These are phyloP conservation scores for Hydrozoanthus gracilis DNA, from an alignment of 92 coral and sea anemone species.

Conservation along the genomic window DNA sequence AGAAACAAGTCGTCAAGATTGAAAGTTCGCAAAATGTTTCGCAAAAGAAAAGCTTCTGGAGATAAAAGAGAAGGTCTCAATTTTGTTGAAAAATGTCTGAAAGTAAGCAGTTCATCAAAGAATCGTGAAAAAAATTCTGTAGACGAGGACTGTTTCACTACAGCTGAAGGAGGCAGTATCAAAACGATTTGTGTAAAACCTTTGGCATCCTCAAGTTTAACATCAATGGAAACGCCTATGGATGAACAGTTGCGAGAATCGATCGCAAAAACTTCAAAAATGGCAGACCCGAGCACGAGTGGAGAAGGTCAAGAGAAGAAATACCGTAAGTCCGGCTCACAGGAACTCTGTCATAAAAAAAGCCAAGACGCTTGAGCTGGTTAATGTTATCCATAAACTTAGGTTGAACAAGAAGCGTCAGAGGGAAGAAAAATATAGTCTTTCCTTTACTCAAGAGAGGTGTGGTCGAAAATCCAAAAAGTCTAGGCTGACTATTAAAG, in stretches of 20 bases:
- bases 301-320: background rate
- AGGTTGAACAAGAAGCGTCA: background rate
- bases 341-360: background rate
- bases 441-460: background rate
- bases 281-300: background rate
- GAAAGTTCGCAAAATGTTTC: background rate
- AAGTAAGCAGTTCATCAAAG: background rate
- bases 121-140: background rate
- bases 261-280: background rate
- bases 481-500: background rate
- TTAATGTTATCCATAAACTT: background rate
- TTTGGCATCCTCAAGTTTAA: slow-evolving; percentile 18
- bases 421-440: background rate
- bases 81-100: background rate
- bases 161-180: background rate
- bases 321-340: background rate
- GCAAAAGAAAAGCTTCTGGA: background rate
- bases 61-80: background rate
- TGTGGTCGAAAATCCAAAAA: background rate
- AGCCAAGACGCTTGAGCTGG: background rate
- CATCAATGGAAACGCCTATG: background rate
- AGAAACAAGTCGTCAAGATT: background rate
- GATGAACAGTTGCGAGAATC: background rate
- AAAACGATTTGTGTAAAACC: slow-evolving; percentile 26
- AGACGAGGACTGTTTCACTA: background rate